phyloP scores from a whole-genome alignment of 2,888 invertebrate species.

The Cryptocephalus primarius region DNA sequence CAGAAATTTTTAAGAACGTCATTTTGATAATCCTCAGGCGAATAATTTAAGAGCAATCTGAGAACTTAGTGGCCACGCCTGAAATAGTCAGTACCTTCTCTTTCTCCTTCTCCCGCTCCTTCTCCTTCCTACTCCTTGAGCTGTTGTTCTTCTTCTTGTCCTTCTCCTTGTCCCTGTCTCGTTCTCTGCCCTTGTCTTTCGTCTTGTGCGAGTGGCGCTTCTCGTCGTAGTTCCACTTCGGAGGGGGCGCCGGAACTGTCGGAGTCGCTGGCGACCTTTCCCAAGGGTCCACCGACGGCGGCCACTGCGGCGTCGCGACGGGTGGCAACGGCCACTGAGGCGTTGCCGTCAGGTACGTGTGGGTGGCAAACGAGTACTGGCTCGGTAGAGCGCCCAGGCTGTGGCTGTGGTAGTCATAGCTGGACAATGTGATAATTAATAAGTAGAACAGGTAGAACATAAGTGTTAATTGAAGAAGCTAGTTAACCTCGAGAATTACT shows the following conservation, averaged over 20 bases:
- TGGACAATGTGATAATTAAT: constrained; percentile 10
- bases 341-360: constrained; percentile 16
- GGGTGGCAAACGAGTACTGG: constrained; percentile 25
- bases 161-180: constrained; percentile 21
- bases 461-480: too few species aligned
- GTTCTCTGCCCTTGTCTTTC: constrained; percentile 10
- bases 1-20: too few species aligned
- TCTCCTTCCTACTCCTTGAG: constrained; percentile 25
- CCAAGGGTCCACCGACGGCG: constrained; percentile 13
- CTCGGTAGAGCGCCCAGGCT: constrained; percentile 17
- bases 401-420: constrained; percentile 25
- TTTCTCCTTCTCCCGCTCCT: constrained; percentile 16
- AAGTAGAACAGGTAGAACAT: too few species aligned
- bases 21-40: too few species aligned
- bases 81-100: constrained; percentile 10
- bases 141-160: constrained; percentile 37
- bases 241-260: constrained; percentile 8
- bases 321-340: constrained; percentile 13
- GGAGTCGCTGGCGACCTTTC: constrained; percentile 14
- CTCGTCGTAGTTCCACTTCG: constrained; percentile 13
- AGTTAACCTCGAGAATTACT: too few species aligned
- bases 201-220: constrained; percentile 7
- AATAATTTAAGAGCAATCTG: too few species aligned
- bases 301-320: constrained; percentile 16
- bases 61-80: too few species aligned